Evolutionary conservation across 2,113 vertebrate species (phyloP).

Genomic region (Cepphus grylle): DNA sequence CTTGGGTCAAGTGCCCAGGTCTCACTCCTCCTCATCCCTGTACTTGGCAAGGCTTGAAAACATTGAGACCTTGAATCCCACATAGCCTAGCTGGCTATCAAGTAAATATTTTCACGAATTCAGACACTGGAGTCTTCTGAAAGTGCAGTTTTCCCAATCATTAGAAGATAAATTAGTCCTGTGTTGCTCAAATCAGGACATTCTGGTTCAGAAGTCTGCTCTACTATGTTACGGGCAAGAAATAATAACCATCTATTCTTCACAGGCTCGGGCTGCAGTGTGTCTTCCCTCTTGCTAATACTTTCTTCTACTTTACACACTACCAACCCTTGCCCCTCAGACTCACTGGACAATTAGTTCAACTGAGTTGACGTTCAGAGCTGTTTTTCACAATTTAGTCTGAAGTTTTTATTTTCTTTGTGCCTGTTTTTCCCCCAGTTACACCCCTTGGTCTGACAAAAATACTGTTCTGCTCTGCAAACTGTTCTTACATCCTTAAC

Average conservation of each 20-base stretch:
- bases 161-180: background rate
- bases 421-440: background rate
- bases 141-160: background rate
- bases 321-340: background rate
- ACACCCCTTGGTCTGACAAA: background rate
- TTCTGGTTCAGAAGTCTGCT: background rate
- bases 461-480: background rate
- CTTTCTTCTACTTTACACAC: background rate
- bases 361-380: background rate
- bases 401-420: background rate
- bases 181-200: background rate
- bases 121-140: background rate
- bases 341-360: background rate
- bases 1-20: background rate
- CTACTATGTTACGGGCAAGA: background rate
- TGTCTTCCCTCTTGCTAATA: background rate
- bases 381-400: background rate
- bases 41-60: background rate
- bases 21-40: background rate
- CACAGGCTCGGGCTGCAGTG: accelerated
- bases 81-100: background rate
- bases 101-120: background rate
- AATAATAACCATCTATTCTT: background rate
- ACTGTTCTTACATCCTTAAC: background rate
- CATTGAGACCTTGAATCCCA: background rate